Conservation (phyloP, 2,888 invertebrate species). For the Hermaeophaga mercurialis region DNA sequence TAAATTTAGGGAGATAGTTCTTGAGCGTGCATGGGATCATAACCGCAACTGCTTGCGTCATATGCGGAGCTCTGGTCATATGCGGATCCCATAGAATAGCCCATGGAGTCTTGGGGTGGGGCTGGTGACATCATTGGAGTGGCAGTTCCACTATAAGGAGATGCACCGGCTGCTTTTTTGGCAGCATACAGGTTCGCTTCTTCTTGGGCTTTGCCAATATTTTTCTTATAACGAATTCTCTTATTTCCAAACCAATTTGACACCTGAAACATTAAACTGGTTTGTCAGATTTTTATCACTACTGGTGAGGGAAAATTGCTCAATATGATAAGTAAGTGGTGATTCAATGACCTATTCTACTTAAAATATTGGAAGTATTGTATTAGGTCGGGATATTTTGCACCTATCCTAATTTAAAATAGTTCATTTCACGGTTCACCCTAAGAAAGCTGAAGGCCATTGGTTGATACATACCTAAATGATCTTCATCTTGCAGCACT, state of each 20-base stretch:
- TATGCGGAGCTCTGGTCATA: constrained; percentile 89
- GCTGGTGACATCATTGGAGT: constrained; percentile 96
- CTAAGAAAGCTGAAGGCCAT: background rate
- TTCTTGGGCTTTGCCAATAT: constrained; percentile 99
- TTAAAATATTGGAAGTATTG: background rate
- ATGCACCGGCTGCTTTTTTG: constrained; percentile 90
- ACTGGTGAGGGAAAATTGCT: background rate
- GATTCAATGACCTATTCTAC: constrained; percentile 9
- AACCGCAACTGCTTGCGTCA: constrained; percentile 88
- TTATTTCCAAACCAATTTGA: constrained; percentile 99
- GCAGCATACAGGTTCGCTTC: constrained; percentile 99
- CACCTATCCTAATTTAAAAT: background rate
- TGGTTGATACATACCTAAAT: constrained; percentile 2
- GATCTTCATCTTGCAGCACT: constrained; percentile 5
- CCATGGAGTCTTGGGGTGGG: constrained; percentile 90
- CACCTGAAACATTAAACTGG: constrained; percentile 64
- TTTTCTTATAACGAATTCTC: constrained; percentile 99
- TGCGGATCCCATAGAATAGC: constrained; percentile 90
- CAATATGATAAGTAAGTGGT: background rate
- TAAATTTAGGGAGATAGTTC: constrained; percentile 67
- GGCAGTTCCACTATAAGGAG: constrained; percentile 80
- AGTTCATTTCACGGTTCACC: constrained; percentile 1
- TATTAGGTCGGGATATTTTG: constrained; percentile 3
- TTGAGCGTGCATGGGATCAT: constrained; percentile 88
- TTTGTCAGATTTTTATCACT: background rate